phyloP scores from a whole-genome alignment of 64 coral and sea anemone species.

The Dendronephthya gigantea region DNA sequence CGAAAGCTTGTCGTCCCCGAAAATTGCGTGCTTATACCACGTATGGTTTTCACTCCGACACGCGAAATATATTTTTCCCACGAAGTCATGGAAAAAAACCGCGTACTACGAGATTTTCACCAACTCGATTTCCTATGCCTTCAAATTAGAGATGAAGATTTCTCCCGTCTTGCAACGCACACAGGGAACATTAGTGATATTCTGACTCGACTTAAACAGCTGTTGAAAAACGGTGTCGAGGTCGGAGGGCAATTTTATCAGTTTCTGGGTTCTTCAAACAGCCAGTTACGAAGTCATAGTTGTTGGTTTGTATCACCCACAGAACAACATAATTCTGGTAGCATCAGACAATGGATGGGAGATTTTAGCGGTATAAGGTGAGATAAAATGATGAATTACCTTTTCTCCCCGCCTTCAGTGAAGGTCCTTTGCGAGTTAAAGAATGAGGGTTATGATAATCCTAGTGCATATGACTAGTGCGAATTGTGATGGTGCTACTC shows the following conservation, averaged over 20 bases:
- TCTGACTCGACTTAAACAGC: slow-evolving; percentile 23
- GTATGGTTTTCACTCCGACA: slow-evolving; percentile 78
- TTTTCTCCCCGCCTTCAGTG: too few relatives aligned
- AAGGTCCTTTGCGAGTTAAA: too few relatives aligned
- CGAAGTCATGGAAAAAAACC: slow-evolving; percentile 91
- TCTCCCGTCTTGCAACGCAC: slow-evolving; percentile 61
- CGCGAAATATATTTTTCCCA: slow-evolving; percentile 53
- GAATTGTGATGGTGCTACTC: too few relatives aligned
- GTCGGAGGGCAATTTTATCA: slow-evolving; percentile 43
- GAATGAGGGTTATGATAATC: too few relatives aligned
- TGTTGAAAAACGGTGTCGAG: slow-evolving; percentile 46
- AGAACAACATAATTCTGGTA: slow-evolving; percentile 17
- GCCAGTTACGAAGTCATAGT: slow-evolving; percentile 84
- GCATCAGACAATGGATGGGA: slow-evolving; percentile 78
- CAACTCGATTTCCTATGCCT: slow-evolving; percentile 65
- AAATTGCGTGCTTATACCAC: slow-evolving; percentile 74
- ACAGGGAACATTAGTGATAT: slow-evolving; percentile 37
- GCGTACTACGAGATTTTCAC: slow-evolving; percentile 64
- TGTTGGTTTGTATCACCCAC: slow-evolving; percentile 70
- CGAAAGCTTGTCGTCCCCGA: slow-evolving; percentile 38
- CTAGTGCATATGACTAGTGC: too few relatives aligned
- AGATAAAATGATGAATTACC: too few relatives aligned
- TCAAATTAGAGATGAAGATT: slow-evolving; percentile 93
- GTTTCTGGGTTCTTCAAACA: slow-evolving; percentile 86
- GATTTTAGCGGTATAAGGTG: slow-evolving; percentile 76